Evolutionary conservation across 2,113 vertebrate species (phyloP).

Genomic region (Cryptomyrus ogoouensis): DNA sequence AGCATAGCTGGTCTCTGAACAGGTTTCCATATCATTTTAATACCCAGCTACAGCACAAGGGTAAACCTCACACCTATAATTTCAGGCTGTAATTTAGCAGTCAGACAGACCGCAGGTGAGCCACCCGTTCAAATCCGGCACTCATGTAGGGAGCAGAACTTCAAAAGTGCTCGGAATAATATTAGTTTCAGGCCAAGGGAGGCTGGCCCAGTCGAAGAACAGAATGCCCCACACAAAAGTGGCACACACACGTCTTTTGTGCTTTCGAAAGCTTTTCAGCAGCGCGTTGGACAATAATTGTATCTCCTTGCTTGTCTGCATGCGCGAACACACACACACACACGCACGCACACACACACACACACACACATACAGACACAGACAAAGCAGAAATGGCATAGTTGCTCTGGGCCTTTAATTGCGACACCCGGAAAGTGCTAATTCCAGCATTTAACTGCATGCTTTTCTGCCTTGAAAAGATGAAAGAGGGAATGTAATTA

Average conservation of each 20-base stretch:
- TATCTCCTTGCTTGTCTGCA: conserved; percentile 76
- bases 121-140: neutral
- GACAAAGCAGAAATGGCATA: conserved; percentile 80
- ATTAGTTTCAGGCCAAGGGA: conserved; percentile 74
- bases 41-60: neutral
- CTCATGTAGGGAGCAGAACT: conserved; percentile 37
- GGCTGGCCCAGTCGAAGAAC: conserved; percentile 75
- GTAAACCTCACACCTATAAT: no score
- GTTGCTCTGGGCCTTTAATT: conserved; percentile 86
- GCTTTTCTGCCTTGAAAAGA: conserved; percentile 99
- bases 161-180: conserved; percentile 78
- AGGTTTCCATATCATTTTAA: conserved; percentile 32
- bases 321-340: conserved; percentile 61
- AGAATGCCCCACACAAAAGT: conserved; percentile 76
- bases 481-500: conserved; percentile 99
- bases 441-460: conserved; percentile 99
- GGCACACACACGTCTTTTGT: conserved; percentile 71
- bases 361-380: conserved; percentile 75
- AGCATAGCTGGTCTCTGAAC: neutral
- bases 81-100: neutral
- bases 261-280: conserved; percentile 78
- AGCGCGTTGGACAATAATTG: conserved; percentile 87
- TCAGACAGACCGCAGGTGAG: neutral
- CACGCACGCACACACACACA: conserved; percentile 75
- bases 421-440: conserved; percentile 92